Base-by-base conservation (phyloP, 2,797 vertebrate genomes). In the Etheostoma nigrum region DNA sequence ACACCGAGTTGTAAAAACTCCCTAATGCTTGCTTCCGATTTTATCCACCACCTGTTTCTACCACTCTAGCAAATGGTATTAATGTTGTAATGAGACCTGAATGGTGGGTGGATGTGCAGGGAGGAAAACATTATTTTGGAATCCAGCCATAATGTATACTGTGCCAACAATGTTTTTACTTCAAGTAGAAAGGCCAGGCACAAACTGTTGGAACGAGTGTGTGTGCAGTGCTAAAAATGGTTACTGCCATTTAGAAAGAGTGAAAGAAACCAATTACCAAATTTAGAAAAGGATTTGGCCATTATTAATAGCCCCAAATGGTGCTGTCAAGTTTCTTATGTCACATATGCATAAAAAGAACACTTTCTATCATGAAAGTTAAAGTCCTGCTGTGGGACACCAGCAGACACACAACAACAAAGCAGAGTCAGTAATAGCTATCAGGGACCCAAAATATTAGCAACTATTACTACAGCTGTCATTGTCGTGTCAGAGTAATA, bases 41-140 rank as follows among this genome's bases (percentile, higher is more conserved):
- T 59, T 7, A 65, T 76, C 25, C 21, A 27, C 52, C 74, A 51
- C 19, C 55, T 70, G 67, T 72, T 76, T 44, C 30, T 54, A 47
- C 57, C 74, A 62, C 63, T 72, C 12, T 9, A 74, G 61, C 49
- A 78, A 77, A 79, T 27, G 63, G 61, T 49, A 68, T 67, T 83
- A 79, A 89, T 80, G 30, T 77, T 52, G 71, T 84, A 88, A 88
- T 79, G 67, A 74, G 74, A 64, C 52, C 64, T 67, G 61, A 78
- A 42, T 45, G 66, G 15, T 51, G n/a, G 67, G 45, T 64, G 15
- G 40, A 61, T 68, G 53, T 49, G 52, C 36, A 16, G 40, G 2
- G 21, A 71, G 45, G n/a, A 61, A 61, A 79, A 65, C 36, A 40
- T 40, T 68, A 61, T 63, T 79, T 78, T 84, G 86, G 68, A 79